A percentile compares a stretch with the other conserved stretches of the same genome.
phyloP scores from a whole-genome alignment of 1,140 invertebrate species.

The Drosophila gunungcola region DNA sequence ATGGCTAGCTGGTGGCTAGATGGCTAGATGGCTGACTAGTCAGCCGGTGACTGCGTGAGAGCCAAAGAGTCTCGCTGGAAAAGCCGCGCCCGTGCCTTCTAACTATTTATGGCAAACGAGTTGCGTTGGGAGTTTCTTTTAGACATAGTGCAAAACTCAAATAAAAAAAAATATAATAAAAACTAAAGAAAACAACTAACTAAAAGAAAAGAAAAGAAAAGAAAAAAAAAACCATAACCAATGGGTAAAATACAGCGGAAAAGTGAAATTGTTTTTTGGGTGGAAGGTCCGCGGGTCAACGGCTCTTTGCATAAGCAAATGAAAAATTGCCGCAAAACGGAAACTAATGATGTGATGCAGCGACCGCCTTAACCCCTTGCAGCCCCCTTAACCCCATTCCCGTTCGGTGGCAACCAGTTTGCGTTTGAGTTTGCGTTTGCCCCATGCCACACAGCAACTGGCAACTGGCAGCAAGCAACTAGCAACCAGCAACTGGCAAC shows the following conservation, averaged over 20 bases:
- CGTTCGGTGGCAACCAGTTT: constrained; percentile 54
- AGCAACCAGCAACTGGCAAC: constrained; percentile 15
- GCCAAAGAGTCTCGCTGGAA: constrained; percentile 45
- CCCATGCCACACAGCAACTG: constrained; percentile 50
- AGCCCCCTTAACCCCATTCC: constrained; percentile 32
- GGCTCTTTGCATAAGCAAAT: constrained; percentile 71
- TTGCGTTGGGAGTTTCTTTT: constrained; percentile 52
- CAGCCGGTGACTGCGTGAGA: constrained; percentile 46
- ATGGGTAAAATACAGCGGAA: constrained; percentile 22
- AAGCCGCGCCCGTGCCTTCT: constrained; percentile 79
- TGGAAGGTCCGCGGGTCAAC: constrained; percentile 62
- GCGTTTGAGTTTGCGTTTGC: neutral
- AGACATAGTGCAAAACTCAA: constrained; percentile 15
- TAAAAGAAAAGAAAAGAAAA: neutral
- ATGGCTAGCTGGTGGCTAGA: constrained; percentile 6
- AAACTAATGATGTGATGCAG: constrained; percentile 84
- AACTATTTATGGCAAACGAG: constrained; percentile 83
- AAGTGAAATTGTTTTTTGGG: constrained; percentile 65
- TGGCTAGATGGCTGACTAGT: constrained; percentile 32
- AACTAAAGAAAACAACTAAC: neutral
- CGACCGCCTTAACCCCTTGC: constrained; percentile 20
- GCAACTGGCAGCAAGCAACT: neutral
- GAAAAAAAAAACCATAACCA: neutral
- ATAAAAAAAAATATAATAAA: neutral
- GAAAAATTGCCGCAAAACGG: constrained; percentile 84